phyloP scores from a whole-genome alignment of 1,140 invertebrate genomes.

The Diplogasteroides magnus region DNA sequence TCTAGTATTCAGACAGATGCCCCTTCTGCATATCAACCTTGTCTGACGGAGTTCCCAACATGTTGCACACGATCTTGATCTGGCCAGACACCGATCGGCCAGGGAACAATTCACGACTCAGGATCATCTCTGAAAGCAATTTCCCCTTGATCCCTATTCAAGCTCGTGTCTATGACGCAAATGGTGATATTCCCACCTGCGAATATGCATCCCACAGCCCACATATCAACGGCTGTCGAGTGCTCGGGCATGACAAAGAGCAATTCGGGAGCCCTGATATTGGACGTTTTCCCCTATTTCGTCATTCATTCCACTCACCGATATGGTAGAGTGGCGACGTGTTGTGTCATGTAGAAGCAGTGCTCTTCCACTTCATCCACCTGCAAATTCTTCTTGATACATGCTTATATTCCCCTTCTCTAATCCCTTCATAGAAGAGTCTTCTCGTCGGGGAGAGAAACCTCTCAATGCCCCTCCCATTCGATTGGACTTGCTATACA shows the following conservation, averaged over 20 bases:
- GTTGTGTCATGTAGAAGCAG: constrained; percentile 40
- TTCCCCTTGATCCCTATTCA: neutral
- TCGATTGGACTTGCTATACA: no score
- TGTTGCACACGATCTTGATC: constrained; percentile 43
- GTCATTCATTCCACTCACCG: neutral
- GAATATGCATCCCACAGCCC: constrained; percentile 97
- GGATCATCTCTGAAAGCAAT: constrained; percentile 67
- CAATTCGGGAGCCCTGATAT: constrained; percentile 75
- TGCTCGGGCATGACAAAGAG: constrained; percentile 90
- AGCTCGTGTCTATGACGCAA: neutral
- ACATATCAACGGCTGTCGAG: constrained; percentile 75
- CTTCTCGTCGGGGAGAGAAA: no score
- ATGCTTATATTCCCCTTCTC: neutral
- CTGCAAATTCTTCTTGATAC: constrained; percentile 16
- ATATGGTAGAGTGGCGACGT: constrained; percentile 36
- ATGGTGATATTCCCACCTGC: constrained; percentile 61
- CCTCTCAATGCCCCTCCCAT: no score
- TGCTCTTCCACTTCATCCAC: constrained; percentile 37
- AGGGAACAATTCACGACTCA: constrained; percentile 89
- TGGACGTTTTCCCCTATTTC: neutral
- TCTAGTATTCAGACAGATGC: no score
- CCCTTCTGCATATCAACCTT: constrained; percentile 21
- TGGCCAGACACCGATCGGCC: constrained; percentile 61
- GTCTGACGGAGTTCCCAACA: constrained; percentile 42
- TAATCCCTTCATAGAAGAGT: no score